Evolutionary conservation across 1,140 invertebrate genomes (phyloP).

Genomic region (Rhopalosiphum padi): DNA sequence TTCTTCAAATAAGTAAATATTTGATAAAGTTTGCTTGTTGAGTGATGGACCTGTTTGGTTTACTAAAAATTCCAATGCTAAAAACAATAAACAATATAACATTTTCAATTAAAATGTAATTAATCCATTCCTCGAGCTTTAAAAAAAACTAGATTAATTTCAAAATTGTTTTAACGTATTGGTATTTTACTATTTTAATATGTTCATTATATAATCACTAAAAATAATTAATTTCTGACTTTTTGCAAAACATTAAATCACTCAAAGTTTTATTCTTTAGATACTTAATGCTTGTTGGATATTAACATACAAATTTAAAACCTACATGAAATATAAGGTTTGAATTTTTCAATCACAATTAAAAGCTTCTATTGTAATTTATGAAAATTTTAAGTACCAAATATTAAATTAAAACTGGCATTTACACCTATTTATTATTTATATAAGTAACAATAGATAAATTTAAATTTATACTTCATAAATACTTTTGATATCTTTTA

Average conservation of each 20-base stretch:
- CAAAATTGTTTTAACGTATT: not conserved
- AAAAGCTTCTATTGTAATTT: not conserved
- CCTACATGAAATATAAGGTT: too few species aligned
- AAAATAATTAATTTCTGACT: not conserved
- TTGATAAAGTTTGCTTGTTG: slow-evolving; percentile 56
- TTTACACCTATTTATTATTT: not conserved
- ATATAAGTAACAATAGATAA: too few species aligned
- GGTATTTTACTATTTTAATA: not conserved
- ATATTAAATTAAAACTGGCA: not conserved
- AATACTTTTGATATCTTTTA: not conserved
- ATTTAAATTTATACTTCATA: not conserved
- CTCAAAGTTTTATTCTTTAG: not conserved
- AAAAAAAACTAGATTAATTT: not conserved
- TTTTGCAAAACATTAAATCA: not conserved
- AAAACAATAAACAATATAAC: slow-evolving; percentile 62
- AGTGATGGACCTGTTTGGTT: slow-evolving; percentile 68
- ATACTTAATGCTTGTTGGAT: not conserved
- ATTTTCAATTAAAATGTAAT: slow-evolving; percentile 59
- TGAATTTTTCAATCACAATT: too few species aligned
- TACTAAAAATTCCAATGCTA: slow-evolving; percentile 73
- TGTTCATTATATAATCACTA: not conserved
- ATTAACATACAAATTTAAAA: not conserved
- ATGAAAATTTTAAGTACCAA: not conserved
- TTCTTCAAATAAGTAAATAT: slow-evolving; percentile 54
- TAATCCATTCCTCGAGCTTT: not conserved